Evolutionary conservation across 2,888 invertebrate genomes (phyloP), one percentile per base, ranked within the genome.

Genomic region (Pharmacophagus antenor): DNA sequence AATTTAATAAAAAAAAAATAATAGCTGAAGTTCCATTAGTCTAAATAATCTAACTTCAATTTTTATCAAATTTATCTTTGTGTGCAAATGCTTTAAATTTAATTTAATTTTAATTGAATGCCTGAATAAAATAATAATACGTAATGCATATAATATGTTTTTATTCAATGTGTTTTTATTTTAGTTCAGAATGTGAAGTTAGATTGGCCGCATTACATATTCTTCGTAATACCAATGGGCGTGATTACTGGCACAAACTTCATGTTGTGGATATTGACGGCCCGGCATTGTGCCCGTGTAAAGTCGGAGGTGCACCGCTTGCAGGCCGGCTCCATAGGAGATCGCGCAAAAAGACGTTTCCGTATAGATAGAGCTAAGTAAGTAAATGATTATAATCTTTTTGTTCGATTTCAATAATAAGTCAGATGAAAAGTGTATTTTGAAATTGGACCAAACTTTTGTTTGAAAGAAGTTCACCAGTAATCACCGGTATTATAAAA

Each of bases 271-370:
- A 79, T 93, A 62, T 81, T 94, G 67, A 95, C 95, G 0, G 91
- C 94, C 2, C 82, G 92, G 10, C 93, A 95, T 71, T 95, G 95
- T 72, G 93, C 93, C 65, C 92, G 92, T 67, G 94, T 95, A 2
- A 95, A 95, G 81, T 92, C 93, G 0, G 95, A 96, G 81, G 94
- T 96, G 66, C 92, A 92, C 65, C 92, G 92, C 22, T 92, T 95
- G 85, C 93, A 94, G 68, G 93, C 93, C 37, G 92, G 93, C 1
- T 92, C 93, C 42, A 86, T 91, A 8, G 91, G 92, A 4, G 94
- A 93, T 55, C 88, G 93, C 0, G 89, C 91, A 31, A 93, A 92
- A 72, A 89, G 88, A 68, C 88, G 91, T 61, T 94, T 95, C 73
- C 92, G 92, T 52, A 90, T 94, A 50, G 94, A 95, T 70, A 93